Conservation (phyloP, 2,888 invertebrate genomes). For the Stenotaenia linearis region DNA sequence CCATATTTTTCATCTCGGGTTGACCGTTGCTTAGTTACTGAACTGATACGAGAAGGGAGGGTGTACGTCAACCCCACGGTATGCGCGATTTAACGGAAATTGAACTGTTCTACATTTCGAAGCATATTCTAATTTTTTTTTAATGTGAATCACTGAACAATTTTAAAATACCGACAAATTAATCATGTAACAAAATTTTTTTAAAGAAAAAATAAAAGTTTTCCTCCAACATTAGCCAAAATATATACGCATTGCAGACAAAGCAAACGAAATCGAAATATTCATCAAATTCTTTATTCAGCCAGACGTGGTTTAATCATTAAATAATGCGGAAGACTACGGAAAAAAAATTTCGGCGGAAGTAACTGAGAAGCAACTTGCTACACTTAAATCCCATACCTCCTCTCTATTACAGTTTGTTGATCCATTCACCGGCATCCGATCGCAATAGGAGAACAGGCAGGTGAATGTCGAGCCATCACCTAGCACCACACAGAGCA, state of each 20-base stretch:
- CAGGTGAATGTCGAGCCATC: conserved; percentile 26
- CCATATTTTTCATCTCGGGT: conserved; percentile 1
- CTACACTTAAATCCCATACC: background rate
- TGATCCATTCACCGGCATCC: conserved; percentile 7
- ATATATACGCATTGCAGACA: background rate
- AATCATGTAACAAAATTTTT: background rate
- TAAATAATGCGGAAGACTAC: conserved; percentile 10
- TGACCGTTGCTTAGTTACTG: conserved; percentile 11
- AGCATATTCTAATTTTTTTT: no score
- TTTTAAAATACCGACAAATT: no score
- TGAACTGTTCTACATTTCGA: no score
- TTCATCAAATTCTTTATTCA: background rate
- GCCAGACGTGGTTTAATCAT: background rate
- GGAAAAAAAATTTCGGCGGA: background rate
- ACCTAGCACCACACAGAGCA: conserved; percentile 14
- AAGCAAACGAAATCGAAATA: background rate
- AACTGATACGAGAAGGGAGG: background rate
- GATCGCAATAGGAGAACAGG: background rate
- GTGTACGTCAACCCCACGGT: background rate
- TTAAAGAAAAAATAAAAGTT: background rate
- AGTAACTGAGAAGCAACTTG: background rate
- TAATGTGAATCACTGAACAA: no score
- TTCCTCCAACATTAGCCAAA: background rate
- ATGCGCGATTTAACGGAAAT: no score
- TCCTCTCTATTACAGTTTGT: conserved; percentile 23